Conservation (phyloP, 1,140 invertebrate species). For the Rhyzopertha dominica region DNA sequence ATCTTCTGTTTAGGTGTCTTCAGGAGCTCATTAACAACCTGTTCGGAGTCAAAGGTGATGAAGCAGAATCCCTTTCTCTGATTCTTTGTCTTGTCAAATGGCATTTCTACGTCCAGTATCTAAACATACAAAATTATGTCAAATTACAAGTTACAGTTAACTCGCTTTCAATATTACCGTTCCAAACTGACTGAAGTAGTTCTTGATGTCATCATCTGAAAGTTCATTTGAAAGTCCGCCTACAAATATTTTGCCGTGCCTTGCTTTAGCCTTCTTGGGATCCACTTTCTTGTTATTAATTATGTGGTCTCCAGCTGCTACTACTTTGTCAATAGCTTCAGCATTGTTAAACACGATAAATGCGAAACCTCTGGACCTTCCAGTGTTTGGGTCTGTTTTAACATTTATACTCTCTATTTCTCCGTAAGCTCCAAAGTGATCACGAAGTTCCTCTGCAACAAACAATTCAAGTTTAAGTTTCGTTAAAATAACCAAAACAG, state of each 20-base stretch:
- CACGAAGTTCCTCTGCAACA: slow-evolving; percentile 83
- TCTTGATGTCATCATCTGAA: slow-evolving; percentile 87
- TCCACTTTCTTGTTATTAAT: slow-evolving; percentile 93
- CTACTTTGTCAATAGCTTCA: slow-evolving; percentile 86
- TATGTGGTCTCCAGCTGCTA: slow-evolving; percentile 77
- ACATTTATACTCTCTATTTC: slow-evolving; percentile 92
- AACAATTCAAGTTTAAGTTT: slow-evolving; percentile 18
- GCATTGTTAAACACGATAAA: slow-evolving; percentile 91
- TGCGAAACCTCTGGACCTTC: slow-evolving; percentile 85
- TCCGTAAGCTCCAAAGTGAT: slow-evolving; percentile 84
- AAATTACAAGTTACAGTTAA: neutral
- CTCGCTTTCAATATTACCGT: slow-evolving; percentile 66
- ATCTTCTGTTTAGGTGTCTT: slow-evolving; percentile 90
- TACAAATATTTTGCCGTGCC: slow-evolving; percentile 92
- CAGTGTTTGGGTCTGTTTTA: slow-evolving; percentile 87
- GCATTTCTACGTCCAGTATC: slow-evolving; percentile 93
- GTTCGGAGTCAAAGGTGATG: slow-evolving; percentile 90
- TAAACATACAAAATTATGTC: too few relatives aligned
- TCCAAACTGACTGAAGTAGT: slow-evolving; percentile 85
- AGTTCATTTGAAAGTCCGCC: slow-evolving; percentile 86
- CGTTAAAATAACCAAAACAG: too few relatives aligned
- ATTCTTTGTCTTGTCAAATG: slow-evolving; percentile 93
- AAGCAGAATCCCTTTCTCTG: slow-evolving; percentile 94
- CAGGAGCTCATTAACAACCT: slow-evolving; percentile 83
- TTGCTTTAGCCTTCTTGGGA: slow-evolving; percentile 90